Base-by-base conservation (phyloP, 2,113 vertebrate species). In the Xenopus borealis region DNA sequence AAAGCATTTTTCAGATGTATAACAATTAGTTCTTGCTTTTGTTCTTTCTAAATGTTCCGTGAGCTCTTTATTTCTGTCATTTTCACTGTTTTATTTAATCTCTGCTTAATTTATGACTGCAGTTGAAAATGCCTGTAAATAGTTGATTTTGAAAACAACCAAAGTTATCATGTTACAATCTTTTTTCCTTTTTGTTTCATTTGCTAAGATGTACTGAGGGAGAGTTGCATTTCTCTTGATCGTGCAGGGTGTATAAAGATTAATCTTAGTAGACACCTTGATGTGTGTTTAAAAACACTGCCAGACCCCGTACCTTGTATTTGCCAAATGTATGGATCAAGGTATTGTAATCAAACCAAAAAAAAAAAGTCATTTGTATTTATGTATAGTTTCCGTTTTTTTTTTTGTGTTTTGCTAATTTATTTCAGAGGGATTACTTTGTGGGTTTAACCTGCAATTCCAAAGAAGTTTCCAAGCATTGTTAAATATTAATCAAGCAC, bases 101-200 rank as follows among this genome's bases (percentile, higher is more conserved):
- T 92, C 88, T 85, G 86, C 82, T 93, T 97, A 95, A 96, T 96
- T 96, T 98, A 97, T 95, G 92, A 92, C 92, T 93, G 92, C 97
- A 94, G 93, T 84, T 85, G 80, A 93, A 91, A 92, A 92, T 89
- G 90, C 91, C 88, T 98, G 95, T 97, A 97, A 89, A 98, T 96
- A 97, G 91, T 94, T 93, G 91, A 89, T 91, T 27, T 93, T 87
- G 33, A 90, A 88, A 88, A 88, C 82, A 82, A 86, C 92, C 89
- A 87, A 90, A 86, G 89, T 89, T 89, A 94, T 94, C 88, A 88
- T 93, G 95, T 94, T 90, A 89, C 92, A 92, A 92, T 89, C 94
- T 93, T 90, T 55, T 8, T n/a, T 55, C 14, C 8, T 55, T 55
- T 2, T 55, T 90, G 89, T 83, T 93, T 88, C 82, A 89, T 82